phyloP scores from a whole-genome alignment of 35 echinoderm and acorn worm species.

The Heliocidaris tuberculata region DNA sequence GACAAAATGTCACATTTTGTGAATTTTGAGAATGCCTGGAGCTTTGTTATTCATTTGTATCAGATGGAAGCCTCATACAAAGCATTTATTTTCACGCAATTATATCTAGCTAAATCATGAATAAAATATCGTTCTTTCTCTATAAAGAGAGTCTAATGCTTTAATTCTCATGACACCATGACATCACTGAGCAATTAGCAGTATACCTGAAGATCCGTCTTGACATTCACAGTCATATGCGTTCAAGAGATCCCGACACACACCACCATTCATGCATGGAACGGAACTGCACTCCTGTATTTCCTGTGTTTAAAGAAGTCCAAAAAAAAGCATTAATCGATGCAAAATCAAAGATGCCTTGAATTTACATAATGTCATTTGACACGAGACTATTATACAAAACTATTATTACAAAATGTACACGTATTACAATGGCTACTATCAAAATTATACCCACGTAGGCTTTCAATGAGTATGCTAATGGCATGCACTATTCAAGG shows the following conservation, averaged over 20 bases:
- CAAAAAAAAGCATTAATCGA: neutral
- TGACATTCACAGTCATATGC: neutral
- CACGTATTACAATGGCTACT: neutral
- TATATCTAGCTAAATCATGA: too few relatives aligned
- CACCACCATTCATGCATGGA: neutral
- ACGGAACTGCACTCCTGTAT: slow-evolving; percentile 1
- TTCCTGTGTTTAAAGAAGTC: neutral
- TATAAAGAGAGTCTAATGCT: too few relatives aligned
- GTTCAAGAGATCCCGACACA: slow-evolving; percentile 17
- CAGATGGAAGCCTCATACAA: too few relatives aligned
- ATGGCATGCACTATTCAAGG: neutral
- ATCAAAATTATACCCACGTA: neutral
- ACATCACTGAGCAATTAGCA: too few relatives aligned
- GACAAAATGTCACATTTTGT: too few relatives aligned
- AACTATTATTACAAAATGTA: neutral
- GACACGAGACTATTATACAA: neutral
- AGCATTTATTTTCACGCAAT: too few relatives aligned
- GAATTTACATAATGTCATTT: neutral
- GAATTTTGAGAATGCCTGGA: too few relatives aligned
- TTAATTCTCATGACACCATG: too few relatives aligned
- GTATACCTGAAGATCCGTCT: neutral
- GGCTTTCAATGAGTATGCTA: neutral
- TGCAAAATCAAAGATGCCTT: neutral
- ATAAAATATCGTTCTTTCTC: too few relatives aligned
- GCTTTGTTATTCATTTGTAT: too few relatives aligned